Evolutionary conservation across 2,888 invertebrate species (phyloP), one percentile per base, ranked within the genome.

Genomic region (Lithodes maja): DNA sequence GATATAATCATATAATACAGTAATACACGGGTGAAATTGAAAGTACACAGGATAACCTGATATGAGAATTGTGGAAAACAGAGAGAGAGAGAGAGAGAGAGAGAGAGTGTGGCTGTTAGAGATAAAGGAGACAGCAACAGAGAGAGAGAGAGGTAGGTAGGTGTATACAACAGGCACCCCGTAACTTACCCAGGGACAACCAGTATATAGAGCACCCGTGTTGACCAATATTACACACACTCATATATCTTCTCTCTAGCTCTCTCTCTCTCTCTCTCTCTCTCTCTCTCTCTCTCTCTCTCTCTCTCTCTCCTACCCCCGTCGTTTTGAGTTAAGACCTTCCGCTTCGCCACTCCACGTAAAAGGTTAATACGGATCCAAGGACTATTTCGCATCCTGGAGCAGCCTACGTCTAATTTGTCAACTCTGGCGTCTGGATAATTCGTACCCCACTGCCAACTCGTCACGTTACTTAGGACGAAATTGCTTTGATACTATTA

Each of bases 281-380:
- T n/a, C 71, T n/a, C 9, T 71, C 71, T 71, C 71, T 71, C 71
- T 71, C 71, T 71, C 71, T 79, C 53, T 79, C 79, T 79, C 53
- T 53, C 53, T 79, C 49, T 77, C 77, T 77, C 49, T 77, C 77
- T 77, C 77, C 49, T 12, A 50, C 77, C 50, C 49, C 49, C 77
- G 61, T 61, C 12, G 61, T 61, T 12, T 12, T 61, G 61, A 61
- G 61, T 61, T 61, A 61, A 61, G 61, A 74, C 74, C 5, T 33
- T 17, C 33, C 74, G 74, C 74, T 74, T 33, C 33, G 33, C 33
- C 3, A 74, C 5, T 5, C 17, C 33, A n/a, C 3, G 33, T 74
- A 71, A 71, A 71, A 71, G 71, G 17, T n/a, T 71, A n/a, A 71
- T 71, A 15, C 71, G 71, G 7, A 71, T n/a, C 71, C 71, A n/a